Percentiles rank a stretch among this genome's conserved stretches.
Conservation (phyloP, 2,113 vertebrate genomes). For the Eublepharis macularius region DNA sequence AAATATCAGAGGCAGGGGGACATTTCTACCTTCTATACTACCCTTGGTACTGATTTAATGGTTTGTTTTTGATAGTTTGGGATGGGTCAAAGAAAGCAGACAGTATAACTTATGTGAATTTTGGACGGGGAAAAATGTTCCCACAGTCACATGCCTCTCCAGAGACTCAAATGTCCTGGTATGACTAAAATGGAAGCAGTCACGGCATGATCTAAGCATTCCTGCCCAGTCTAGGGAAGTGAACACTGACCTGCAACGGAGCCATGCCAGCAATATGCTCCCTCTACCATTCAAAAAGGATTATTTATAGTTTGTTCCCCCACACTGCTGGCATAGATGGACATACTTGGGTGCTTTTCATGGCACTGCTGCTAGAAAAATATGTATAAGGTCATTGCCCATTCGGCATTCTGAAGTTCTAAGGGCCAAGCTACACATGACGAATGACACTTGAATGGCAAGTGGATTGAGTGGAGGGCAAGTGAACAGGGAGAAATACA, state of each 20-base stretch:
- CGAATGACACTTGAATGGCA: too few species aligned
- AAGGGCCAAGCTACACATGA: too few species aligned
- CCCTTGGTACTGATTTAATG: not conserved
- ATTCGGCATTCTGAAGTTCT: not conserved
- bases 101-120: constrained; percentile 3
- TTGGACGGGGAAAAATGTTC: not conserved
- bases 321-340: not conserved
- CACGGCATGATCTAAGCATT: constrained; percentile 2
- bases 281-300: not conserved
- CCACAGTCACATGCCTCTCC: constrained; percentile 5
- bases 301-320: not conserved
- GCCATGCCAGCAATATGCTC: constrained; percentile 10
- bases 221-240: not conserved
- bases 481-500: too few species aligned
- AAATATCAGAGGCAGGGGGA: not conserved
- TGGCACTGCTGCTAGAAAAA: not conserved
- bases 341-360: not conserved
- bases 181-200: constrained; percentile 1
- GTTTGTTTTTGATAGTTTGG: not conserved
- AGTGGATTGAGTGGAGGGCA: too few species aligned
- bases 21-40: not conserved
- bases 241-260: constrained; percentile 8
- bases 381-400: not conserved
- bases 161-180: constrained; percentile 1
- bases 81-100: not conserved